phyloP scores from a whole-genome alignment of 2,888 invertebrate species.

The Pteria penguin region DNA sequence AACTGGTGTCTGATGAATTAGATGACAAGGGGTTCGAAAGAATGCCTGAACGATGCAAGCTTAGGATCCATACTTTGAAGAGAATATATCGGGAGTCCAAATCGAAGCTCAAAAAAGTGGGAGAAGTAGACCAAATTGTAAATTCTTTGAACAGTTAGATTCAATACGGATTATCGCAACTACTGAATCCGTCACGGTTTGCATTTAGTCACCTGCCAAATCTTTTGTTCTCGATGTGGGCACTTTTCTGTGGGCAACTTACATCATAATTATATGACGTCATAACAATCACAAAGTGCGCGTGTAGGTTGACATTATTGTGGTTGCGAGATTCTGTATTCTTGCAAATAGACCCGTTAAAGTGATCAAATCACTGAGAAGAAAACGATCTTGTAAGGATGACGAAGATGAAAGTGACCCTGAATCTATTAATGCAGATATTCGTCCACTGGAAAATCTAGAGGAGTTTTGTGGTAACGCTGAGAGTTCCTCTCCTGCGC shows the following conservation, averaged over 20 bases:
- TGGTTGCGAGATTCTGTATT: too few species aligned
- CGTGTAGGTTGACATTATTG: too few species aligned
- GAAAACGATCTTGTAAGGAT: neutral
- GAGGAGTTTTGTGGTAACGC: neutral
- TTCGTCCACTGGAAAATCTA: neutral
- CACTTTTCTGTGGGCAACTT: too few species aligned
- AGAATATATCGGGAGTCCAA: slow-evolving; percentile 14
- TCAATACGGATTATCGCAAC: too few species aligned
- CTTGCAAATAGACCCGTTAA: neutral
- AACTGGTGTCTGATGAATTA: neutral
- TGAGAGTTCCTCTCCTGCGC: neutral
- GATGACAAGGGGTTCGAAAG: neutral
- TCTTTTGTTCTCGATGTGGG: too few species aligned
- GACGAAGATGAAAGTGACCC: neutral
- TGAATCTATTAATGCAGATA: slow-evolving; percentile 2
- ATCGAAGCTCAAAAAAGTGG: slow-evolving; percentile 23
- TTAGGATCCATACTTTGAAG: slow-evolving; percentile 20
- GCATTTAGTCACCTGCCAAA: too few species aligned
- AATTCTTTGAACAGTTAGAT: slow-evolving; percentile 26
- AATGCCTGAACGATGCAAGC: slow-evolving; percentile 11
- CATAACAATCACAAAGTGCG: too few species aligned
- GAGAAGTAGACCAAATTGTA: slow-evolving; percentile 24
- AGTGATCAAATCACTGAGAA: neutral
- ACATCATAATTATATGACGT: too few species aligned
- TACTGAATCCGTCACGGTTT: too few species aligned